Conservation (phyloP, 2,113 vertebrate species). For the Hippoglossus stenolepis region DNA sequence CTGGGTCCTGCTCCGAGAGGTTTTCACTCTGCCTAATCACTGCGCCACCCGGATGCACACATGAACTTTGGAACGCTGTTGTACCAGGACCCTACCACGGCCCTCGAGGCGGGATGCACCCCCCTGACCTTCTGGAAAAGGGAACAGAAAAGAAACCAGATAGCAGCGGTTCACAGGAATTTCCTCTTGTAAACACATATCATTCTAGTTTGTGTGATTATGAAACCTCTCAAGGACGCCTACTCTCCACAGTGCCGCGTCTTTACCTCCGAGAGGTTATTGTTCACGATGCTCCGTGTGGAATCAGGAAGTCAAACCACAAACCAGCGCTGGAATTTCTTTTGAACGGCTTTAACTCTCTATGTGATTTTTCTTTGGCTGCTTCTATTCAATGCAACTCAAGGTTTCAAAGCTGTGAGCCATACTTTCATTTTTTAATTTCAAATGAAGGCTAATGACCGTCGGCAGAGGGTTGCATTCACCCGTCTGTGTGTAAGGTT, state of each 20-base stretch:
- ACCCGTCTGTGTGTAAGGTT: background rate
- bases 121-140: conserved; percentile 1
- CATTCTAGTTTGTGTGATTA: background rate
- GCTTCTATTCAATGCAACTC: background rate
- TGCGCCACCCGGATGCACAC: conserved; percentile 2
- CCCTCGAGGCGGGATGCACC: background rate
- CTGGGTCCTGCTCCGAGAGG: background rate
- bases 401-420: background rate
- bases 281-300: background rate
- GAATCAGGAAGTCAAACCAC: background rate
- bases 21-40: conserved; percentile 25
- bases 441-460: background rate
- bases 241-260: background rate
- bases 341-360: background rate
- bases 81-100: background rate
- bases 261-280: background rate
- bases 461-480: background rate
- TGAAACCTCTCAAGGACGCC: background rate
- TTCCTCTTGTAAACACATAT: background rate
- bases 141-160: background rate
- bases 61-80: background rate
- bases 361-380: background rate
- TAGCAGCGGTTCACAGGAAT: background rate
- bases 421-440: background rate
- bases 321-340: background rate